A percentile compares a stretch with the other conserved stretches of the same genome.
Conservation (phyloP, 2,888 invertebrate genomes). For the Rhodophaea formosa region DNA sequence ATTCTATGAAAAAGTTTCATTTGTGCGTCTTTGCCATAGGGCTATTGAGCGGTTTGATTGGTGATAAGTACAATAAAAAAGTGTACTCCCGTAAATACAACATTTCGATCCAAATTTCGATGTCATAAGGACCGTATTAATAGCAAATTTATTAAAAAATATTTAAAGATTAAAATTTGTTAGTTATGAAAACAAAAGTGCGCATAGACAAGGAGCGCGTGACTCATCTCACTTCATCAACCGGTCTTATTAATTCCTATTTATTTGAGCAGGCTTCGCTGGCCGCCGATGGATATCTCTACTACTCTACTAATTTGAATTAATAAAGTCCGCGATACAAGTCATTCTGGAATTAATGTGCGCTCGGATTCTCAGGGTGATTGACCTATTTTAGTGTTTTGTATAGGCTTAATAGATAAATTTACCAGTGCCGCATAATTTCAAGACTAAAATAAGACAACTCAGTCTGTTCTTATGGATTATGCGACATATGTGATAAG, state of each 20-base stretch:
- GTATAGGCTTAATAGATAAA: background rate
- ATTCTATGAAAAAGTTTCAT: too few species aligned
- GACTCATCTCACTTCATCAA: constrained; percentile 38
- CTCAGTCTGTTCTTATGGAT: too few species aligned
- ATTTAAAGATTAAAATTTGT: background rate
- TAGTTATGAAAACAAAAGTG: background rate
- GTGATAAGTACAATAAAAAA: too few species aligned
- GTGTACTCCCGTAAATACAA: too few species aligned
- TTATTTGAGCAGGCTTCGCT: constrained; percentile 31
- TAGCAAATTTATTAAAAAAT: too few species aligned
- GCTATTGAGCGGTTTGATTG: too few species aligned
- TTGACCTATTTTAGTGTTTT: background rate
- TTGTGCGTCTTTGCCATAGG: too few species aligned
- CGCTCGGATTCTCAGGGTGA: background rate
- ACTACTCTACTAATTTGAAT: constrained; percentile 29
- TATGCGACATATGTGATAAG: too few species aligned
- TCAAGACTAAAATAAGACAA: too few species aligned
- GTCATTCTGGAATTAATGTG: background rate
- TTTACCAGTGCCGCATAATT: background rate
- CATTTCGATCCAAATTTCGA: too few species aligned
- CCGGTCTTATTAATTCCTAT: constrained; percentile 37
- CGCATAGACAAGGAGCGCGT: constrained; percentile 27
- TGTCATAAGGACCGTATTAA: too few species aligned
- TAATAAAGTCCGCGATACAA: constrained; percentile 20
- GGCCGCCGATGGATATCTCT: constrained; percentile 27